Evolutionary conservation across 2,888 invertebrate species (phyloP).

Genomic region (Entomobrya proxima): DNA sequence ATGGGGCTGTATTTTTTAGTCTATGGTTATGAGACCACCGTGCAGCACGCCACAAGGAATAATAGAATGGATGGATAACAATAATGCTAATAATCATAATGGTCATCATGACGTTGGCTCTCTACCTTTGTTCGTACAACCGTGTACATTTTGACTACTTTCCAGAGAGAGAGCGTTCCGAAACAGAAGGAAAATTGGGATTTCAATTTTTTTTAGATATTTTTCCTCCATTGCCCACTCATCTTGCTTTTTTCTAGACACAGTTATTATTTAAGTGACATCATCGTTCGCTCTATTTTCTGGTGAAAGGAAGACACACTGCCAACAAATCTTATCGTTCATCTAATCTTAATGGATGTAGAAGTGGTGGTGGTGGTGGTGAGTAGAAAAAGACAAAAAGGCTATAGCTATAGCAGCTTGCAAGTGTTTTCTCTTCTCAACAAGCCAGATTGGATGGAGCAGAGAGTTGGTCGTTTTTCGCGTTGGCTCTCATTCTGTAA

Average conservation of each 20-base stretch:
- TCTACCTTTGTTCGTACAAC: no score
- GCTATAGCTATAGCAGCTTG: background rate
- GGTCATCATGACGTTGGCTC: background rate
- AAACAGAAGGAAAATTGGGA: background rate
- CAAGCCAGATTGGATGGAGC: background rate
- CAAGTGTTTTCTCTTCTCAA: no score
- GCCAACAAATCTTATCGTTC: background rate
- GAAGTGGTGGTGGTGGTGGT: background rate
- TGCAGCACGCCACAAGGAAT: background rate
- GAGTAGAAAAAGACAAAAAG: background rate
- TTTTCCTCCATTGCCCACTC: no score
- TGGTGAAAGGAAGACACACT: background rate
- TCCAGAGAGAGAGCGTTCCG: no score
- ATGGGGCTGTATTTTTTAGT: background rate
- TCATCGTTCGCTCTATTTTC: background rate
- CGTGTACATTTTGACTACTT: no score
- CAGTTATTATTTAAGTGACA: background rate
- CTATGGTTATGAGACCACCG: background rate
- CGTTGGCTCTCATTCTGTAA: no score
- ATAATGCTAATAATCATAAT: background rate
- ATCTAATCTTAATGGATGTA: conserved; percentile 10
- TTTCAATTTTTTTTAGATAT: no score
- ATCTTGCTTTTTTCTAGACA: background rate
- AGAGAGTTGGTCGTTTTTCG: no score
- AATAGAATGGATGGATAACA: background rate